These are phyloP conservation scores for Esox niger DNA, from an alignment of 2,113 vertebrate genomes.

Conservation along the genomic window DNA sequence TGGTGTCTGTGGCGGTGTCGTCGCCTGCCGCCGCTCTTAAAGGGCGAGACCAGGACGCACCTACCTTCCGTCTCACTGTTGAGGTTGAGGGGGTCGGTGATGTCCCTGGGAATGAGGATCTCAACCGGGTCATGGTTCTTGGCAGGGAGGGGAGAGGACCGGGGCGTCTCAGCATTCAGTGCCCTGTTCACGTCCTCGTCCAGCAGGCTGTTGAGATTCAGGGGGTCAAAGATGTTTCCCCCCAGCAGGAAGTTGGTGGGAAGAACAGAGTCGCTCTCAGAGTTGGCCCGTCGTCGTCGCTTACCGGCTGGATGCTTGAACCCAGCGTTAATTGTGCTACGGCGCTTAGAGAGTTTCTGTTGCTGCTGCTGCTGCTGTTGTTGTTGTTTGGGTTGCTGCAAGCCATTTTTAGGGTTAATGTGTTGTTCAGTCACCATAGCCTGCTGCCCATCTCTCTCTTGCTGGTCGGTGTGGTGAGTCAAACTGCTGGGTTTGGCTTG, in stretches of 20 bases:
- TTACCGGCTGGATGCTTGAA: conserved; percentile 86
- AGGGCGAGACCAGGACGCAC: conserved; percentile 75
- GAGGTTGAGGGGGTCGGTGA: conserved; percentile 90
- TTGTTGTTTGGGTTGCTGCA: conserved; percentile 70
- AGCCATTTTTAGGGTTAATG: conserved; percentile 71
- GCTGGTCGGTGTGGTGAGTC: conserved; percentile 16
- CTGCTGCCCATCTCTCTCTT: conserved; percentile 37
- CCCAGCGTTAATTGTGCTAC: conserved; percentile 77
- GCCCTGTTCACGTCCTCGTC: conserved; percentile 90
- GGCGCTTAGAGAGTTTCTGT: conserved; percentile 74
- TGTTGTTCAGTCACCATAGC: conserved; percentile 50
- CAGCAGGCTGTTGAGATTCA: conserved; percentile 91
- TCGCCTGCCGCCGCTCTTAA: conserved; percentile 77
- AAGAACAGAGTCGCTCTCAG: conserved; percentile 86
- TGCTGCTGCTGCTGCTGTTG: conserved; percentile 69
- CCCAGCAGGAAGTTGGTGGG: conserved; percentile 90
- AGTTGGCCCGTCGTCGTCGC: conserved; percentile 82
- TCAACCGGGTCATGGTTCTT: conserved; percentile 88
- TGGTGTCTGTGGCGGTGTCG: conserved; percentile 80
- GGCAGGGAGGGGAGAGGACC: conserved; percentile 86
- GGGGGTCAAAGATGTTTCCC: conserved; percentile 90
- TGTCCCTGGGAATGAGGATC: conserved; percentile 90
- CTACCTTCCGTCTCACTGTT: conserved; percentile 76
- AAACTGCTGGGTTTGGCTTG: conserved; percentile 52
- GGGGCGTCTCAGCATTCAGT: conserved; percentile 91